Conservation (phyloP, 37 sponge, comb jelly and placozoan genomes). For the Geodia barretti region DNA sequence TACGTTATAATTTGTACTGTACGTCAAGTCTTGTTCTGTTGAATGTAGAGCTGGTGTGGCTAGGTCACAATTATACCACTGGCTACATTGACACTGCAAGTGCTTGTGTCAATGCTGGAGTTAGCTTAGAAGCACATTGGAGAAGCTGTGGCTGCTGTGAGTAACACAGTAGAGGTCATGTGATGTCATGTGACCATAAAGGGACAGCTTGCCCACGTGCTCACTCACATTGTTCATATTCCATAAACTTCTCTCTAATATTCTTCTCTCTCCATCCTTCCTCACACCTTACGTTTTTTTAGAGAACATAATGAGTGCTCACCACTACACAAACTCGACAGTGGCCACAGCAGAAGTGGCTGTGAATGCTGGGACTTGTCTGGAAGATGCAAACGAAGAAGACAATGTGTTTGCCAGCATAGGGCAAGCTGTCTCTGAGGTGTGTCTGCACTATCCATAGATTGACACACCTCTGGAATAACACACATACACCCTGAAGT, state of each 20-base stretch:
- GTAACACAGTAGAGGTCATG: not conserved
- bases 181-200: not conserved
- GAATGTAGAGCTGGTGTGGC: constrained; percentile 40
- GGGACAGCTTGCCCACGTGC: not conserved
- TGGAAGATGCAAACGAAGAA: constrained; percentile 45
- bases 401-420: constrained; percentile 41
- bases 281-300: not conserved
- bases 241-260: not conserved
- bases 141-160: constrained; percentile 49
- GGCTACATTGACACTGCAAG: constrained; percentile 25
- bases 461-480: not conserved
- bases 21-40: not conserved
- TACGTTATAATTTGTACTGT: not conserved
- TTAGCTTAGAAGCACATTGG: constrained; percentile 45
- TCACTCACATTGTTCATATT: not conserved
- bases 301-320: constrained; percentile 27
- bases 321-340: constrained; percentile 37
- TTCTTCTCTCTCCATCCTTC: not conserved
- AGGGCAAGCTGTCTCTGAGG: constrained; percentile 31
- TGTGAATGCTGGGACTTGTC: constrained; percentile 51
- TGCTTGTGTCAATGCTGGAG: constrained; percentile 61
- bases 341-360: constrained; percentile 28
- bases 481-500: too few species aligned
- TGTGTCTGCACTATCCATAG: not conserved
- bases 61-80: constrained; percentile 47